These are phyloP conservation scores for Chromis chromis DNA, from an alignment of 2,797 vertebrate species.

Conservation along the genomic window DNA sequence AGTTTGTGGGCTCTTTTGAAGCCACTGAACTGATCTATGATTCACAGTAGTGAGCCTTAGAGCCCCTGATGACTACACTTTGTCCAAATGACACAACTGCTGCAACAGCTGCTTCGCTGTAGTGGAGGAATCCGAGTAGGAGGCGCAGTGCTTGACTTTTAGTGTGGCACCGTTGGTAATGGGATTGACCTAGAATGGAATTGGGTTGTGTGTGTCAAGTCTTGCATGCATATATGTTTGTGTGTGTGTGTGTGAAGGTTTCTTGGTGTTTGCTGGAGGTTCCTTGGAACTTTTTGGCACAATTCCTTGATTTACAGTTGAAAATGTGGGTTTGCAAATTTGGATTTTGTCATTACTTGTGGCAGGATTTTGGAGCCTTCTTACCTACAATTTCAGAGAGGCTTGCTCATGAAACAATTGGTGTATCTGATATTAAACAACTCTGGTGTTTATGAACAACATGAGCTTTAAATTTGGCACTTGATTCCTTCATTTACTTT, in stretches of 20 bases:
- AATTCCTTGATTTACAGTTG: conserved; percentile 42
- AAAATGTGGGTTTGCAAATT: not conserved
- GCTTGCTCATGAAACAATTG: not conserved
- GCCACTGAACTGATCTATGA: conserved; percentile 47
- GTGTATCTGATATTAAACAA: not conserved
- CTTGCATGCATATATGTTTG: conserved; percentile 19
- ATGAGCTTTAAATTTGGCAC: no score
- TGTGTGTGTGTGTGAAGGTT: conserved; percentile 27
- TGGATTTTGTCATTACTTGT: not conserved
- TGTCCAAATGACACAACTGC: conserved; percentile 51
- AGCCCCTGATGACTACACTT: conserved; percentile 54
- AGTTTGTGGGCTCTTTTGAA: conserved; percentile 27
- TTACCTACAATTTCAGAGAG: not conserved
- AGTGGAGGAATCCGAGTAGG: conserved; percentile 46
- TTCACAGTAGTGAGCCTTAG: conserved; percentile 41
- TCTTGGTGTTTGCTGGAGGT: conserved; percentile 32
- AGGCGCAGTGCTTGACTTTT: conserved; percentile 40
- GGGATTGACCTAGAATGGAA: conserved; percentile 62
- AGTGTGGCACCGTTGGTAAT: conserved; percentile 47
- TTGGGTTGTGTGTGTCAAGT: conserved; percentile 24
- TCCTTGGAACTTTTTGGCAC: no score
- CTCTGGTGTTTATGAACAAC: no score
- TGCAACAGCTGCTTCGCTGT: conserved; percentile 44
- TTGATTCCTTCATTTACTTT: no score
- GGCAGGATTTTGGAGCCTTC: not conserved